Evolutionary conservation across 1,140 invertebrate genomes (phyloP).

Genomic region (Asobara japonica): DNA sequence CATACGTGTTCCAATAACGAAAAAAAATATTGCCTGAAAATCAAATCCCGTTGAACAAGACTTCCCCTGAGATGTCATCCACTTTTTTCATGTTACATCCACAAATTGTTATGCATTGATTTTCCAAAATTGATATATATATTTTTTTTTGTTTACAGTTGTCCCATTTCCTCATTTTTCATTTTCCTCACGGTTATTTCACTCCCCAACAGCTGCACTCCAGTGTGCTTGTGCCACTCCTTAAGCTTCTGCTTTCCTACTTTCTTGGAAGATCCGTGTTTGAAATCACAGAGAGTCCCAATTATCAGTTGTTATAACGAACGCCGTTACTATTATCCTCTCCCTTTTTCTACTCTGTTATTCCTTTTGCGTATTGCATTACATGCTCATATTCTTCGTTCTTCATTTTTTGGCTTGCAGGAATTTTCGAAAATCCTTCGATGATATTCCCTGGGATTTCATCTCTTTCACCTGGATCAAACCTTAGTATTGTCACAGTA

Average conservation of each 20-base stretch:
- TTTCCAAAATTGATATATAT: background rate
- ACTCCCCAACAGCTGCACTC: background rate
- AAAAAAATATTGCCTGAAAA: background rate
- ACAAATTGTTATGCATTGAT: background rate
- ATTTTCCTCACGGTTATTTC: background rate
- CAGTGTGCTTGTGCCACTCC: background rate
- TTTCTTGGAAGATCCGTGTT: background rate
- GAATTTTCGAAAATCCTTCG: background rate
- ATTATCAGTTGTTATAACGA: conserved; percentile 9
- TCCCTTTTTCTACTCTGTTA: background rate
- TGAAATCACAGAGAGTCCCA: background rate
- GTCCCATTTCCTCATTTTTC: background rate
- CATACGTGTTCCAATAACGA: background rate
- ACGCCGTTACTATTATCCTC: background rate
- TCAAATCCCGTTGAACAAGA: background rate
- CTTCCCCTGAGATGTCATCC: background rate
- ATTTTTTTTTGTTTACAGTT: background rate
- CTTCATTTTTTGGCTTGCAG: background rate
- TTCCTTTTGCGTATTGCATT: background rate
- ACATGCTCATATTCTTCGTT: background rate
- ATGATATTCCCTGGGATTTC: background rate
- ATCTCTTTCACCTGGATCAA: background rate
- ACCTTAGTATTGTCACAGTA: background rate
- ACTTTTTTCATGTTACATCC: background rate
- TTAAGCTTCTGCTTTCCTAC: no score